Conservation (phyloP, 2,888 invertebrate genomes). For the Thera britannica region DNA sequence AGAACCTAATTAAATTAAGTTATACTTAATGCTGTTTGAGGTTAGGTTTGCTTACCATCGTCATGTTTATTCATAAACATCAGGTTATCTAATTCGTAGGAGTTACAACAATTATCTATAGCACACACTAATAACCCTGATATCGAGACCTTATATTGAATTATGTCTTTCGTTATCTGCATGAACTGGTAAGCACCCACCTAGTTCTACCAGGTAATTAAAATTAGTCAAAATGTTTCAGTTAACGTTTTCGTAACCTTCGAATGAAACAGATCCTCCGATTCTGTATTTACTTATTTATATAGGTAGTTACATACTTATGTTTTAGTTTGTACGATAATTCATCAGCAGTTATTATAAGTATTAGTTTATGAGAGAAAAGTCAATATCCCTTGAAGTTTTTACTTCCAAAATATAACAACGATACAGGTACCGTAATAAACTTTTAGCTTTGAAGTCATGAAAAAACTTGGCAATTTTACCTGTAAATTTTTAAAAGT, state of each 20-base stretch:
- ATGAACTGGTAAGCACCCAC: no score
- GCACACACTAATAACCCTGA: no score
- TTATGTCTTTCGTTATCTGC: no score
- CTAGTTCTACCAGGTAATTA: no score
- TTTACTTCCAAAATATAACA: not conserved
- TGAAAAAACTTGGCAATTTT: not conserved
- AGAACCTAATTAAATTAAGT: conserved; percentile 32
- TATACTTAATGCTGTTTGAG: conserved; percentile 1
- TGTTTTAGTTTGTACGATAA: no score
- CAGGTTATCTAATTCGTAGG: not conserved
- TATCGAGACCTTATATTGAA: not conserved
- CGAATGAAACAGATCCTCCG: no score
- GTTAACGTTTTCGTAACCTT: no score
- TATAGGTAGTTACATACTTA: not conserved
- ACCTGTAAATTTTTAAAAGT: not conserved
- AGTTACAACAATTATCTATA: not conserved
- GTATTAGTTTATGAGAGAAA: no score
- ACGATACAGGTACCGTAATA: not conserved
- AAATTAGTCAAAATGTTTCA: no score
- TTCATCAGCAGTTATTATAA: no score
- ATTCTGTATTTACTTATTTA: no score
- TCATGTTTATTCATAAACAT: not conserved
- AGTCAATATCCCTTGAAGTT: no score
- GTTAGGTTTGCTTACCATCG: not conserved
- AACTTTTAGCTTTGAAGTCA: not conserved